These are phyloP conservation scores for Lasius platythorax DNA, from an alignment of 2,888 invertebrate genomes.

Conservation along the genomic window DNA sequence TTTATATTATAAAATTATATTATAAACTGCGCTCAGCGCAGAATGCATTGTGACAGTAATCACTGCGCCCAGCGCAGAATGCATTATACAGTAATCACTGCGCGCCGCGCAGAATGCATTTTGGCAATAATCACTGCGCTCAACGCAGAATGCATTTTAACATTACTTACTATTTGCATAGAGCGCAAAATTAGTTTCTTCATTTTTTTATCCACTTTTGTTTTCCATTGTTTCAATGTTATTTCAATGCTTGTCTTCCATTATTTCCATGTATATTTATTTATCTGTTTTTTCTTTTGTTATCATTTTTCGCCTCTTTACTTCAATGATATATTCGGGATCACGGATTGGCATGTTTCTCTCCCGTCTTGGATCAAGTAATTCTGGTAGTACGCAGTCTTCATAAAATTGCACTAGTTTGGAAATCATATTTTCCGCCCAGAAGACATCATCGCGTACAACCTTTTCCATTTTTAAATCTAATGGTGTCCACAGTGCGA, in stretches of 20 bases:
- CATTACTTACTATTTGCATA: no score
- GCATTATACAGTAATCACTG: neutral
- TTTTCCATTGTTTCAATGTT: no score
- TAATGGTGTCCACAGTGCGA: conserved; percentile 11
- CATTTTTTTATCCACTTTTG: neutral
- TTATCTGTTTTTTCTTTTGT: neutral
- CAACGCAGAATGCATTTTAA: neutral
- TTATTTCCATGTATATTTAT: neutral
- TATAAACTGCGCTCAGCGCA: no score
- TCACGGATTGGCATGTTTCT: neutral
- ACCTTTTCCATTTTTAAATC: conserved; percentile 16
- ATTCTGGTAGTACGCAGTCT: neutral
- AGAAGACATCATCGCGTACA: neutral
- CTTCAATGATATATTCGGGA: neutral
- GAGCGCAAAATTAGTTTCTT: neutral
- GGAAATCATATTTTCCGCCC: neutral
- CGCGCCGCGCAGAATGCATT: neutral
- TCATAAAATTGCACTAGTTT: conserved; percentile 6
- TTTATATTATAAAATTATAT: no score
- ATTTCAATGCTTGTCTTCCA: neutral
- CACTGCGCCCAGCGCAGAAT: no score
- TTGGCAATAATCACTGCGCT: neutral
- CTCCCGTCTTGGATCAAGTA: conserved; percentile 9
- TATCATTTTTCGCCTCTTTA: neutral
- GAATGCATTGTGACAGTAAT: no score